phyloP scores from a whole-genome alignment of 2,888 invertebrate genomes.

The Masnerella sp. region DNA sequence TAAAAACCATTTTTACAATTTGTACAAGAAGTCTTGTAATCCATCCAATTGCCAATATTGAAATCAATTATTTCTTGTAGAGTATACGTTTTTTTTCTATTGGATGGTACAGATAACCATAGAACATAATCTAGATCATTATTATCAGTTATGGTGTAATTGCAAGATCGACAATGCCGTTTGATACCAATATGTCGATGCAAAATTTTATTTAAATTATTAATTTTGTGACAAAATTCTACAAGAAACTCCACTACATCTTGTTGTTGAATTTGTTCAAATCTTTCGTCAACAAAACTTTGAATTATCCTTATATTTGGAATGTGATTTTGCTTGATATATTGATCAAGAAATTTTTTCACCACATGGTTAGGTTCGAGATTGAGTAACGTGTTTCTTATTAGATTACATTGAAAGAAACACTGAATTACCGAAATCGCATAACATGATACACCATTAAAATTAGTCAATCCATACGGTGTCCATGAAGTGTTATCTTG shows the following conservation, averaged over 20 bases:
- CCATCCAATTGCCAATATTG: background rate
- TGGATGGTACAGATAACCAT: background rate
- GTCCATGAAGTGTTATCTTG: background rate
- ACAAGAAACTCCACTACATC: background rate
- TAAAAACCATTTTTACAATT: conserved; percentile 4
- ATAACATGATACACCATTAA: conserved; percentile 11
- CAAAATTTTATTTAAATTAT: conserved; percentile 1
- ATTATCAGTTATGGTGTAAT: background rate
- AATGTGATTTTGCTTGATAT: background rate
- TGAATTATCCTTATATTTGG: background rate
- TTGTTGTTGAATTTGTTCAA: conserved; percentile 1
- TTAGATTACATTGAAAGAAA: conserved; percentile 8
- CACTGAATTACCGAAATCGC: conserved; percentile 16
- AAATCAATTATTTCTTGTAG: conserved; percentile 3
- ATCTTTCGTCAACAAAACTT: conserved; percentile 5
- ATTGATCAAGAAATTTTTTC: background rate
- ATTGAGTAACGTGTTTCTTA: background rate
- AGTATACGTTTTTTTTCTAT: background rate
- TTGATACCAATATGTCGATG: conserved; percentile 3
- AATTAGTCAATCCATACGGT: conserved; percentile 6
- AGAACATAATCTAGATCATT: conserved; percentile 4
- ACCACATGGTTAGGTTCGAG: background rate
- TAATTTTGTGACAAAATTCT: background rate
- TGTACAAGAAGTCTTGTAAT: conserved; percentile 3
- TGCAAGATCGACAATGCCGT: background rate